A percentile compares a stretch with the other conserved stretches of the same genome.
Conservation (phyloP, 2,888 invertebrate genomes). For the Aporophyla lueneburgensis region DNA sequence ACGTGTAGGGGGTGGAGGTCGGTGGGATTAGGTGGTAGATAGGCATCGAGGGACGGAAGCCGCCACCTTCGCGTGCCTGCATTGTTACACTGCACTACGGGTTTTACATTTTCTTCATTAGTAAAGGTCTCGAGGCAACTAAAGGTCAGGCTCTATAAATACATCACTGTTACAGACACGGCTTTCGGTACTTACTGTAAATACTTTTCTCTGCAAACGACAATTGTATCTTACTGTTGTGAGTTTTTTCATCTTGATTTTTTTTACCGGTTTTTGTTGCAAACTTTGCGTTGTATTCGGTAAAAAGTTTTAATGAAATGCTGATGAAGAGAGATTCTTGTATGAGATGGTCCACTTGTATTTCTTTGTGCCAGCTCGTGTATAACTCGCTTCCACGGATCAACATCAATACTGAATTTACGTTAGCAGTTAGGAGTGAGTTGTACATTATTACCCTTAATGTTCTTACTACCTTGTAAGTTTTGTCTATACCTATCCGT, state of each 20-base stretch:
- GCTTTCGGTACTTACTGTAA: slow-evolving; percentile 11
- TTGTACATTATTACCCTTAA: neutral
- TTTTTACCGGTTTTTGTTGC: slow-evolving; percentile 25
- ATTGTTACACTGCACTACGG: slow-evolving; percentile 73
- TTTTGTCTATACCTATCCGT: neutral
- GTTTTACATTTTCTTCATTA: slow-evolving; percentile 66
- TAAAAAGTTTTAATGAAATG: slow-evolving; percentile 58
- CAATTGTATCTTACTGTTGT: slow-evolving; percentile 15
- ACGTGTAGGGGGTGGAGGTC: slow-evolving; percentile 55
- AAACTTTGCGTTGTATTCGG: slow-evolving; percentile 23
- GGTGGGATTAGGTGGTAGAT: slow-evolving; percentile 72
- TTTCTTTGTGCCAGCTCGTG: neutral
- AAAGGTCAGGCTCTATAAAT: slow-evolving; percentile 80
- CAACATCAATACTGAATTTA: slow-evolving; percentile 2
- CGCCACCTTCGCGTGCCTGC: slow-evolving; percentile 76
- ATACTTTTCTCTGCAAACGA: neutral
- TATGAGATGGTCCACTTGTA: slow-evolving; percentile 6
- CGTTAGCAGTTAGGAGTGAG: neutral
- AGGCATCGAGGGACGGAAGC: slow-evolving; percentile 72
- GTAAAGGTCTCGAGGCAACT: slow-evolving; percentile 68
- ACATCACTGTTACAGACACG: slow-evolving; percentile 66
- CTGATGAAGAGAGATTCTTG: slow-evolving; percentile 34
- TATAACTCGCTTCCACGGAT: neutral
- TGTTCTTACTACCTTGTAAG: slow-evolving; percentile 4
- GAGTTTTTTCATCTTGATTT: slow-evolving; percentile 12